phyloP scores from a whole-genome alignment of 2,888 invertebrate genomes.

The Calameuta filiformis region DNA sequence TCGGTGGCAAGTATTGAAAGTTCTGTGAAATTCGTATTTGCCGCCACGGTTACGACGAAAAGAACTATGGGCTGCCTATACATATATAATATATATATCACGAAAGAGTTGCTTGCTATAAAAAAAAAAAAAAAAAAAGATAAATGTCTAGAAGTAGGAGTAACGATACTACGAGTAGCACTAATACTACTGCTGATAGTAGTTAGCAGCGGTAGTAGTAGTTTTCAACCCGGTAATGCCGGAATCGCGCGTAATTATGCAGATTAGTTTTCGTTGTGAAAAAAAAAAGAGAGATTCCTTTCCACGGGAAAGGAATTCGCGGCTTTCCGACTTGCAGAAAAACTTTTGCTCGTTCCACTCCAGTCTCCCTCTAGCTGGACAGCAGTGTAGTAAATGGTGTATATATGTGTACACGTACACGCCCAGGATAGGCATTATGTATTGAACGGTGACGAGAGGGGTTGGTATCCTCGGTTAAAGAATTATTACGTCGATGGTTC shows the following conservation, averaged over 20 bases:
- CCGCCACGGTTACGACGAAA: not conserved
- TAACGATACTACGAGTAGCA: not conserved
- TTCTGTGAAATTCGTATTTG: not conserved
- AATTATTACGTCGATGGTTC: not conserved
- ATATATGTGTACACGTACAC: too few species aligned
- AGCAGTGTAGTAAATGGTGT: too few species aligned
- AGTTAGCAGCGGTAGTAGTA: too few species aligned
- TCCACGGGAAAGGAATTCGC: not conserved
- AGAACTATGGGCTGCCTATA: not conserved
- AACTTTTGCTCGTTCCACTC: not conserved
- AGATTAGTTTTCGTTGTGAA: not conserved
- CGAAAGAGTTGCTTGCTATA: not conserved
- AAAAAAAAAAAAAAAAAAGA: too few species aligned
- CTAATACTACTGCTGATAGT: not conserved
- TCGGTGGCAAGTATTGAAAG: not conserved
- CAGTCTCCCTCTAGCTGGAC: too few species aligned
- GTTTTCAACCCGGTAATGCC: not conserved
- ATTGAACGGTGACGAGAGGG: not conserved
- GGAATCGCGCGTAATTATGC: constrained; percentile 1
- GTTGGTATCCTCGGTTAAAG: not conserved
- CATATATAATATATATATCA: too few species aligned
- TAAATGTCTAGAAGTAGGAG: not conserved
- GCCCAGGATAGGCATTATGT: not conserved
- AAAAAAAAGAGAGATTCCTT: not conserved
- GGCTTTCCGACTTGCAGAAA: not conserved